Evolutionary conservation across 1,140 invertebrate species (phyloP).

Genomic region (Drosophila tsacasi): DNA sequence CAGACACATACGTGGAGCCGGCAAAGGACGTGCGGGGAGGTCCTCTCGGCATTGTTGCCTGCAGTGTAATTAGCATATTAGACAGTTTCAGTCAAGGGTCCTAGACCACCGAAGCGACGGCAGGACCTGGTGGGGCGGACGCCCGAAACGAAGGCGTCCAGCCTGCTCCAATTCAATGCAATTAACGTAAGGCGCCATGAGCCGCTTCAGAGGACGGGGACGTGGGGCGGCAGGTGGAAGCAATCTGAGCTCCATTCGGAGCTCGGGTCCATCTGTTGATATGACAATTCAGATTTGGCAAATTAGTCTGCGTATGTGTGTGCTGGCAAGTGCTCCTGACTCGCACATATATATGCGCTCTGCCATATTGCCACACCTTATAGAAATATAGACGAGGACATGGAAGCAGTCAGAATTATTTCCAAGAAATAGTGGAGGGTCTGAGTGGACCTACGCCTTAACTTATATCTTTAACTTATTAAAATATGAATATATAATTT

Average conservation of each 20-base stretch:
- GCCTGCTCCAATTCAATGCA: constrained; percentile 71
- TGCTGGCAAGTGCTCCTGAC: constrained; percentile 39
- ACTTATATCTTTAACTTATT: not conserved
- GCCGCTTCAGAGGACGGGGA: constrained; percentile 8
- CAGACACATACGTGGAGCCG: constrained; percentile 30
- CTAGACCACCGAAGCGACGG: constrained; percentile 18
- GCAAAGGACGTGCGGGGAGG: constrained; percentile 4
- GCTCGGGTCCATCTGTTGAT: constrained; percentile 64
- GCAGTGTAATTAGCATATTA: constrained; percentile 83
- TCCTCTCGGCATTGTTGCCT: constrained; percentile 53
- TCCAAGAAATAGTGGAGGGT: not conserved
- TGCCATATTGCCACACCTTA: constrained; percentile 22
- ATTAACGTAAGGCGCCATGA: constrained; percentile 76
- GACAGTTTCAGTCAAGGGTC: constrained; percentile 62
- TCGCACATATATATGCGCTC: constrained; percentile 32
- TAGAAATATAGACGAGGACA: constrained; percentile 7
- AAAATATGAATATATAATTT: not conserved
- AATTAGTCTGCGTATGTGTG: constrained; percentile 37
- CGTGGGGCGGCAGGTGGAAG: constrained; percentile 5
- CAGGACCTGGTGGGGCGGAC: not conserved
- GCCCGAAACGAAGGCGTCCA: constrained; percentile 39
- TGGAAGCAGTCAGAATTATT: not conserved
- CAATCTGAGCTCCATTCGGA: constrained; percentile 24
- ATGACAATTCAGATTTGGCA: constrained; percentile 67
- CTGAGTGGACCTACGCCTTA: not conserved